Conservation (phyloP, 2,888 invertebrate genomes). For the Escarpia spicata region DNA sequence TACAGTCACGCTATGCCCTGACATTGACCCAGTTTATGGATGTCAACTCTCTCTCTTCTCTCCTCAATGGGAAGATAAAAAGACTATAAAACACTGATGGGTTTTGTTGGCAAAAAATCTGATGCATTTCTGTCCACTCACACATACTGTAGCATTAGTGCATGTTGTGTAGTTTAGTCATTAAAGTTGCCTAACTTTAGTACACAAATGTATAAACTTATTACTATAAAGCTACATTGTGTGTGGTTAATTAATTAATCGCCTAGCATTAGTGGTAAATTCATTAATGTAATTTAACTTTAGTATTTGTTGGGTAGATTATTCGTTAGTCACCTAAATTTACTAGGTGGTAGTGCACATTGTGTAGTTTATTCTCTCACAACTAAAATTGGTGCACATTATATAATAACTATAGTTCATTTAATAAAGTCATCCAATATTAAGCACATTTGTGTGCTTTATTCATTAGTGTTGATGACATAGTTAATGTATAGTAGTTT, state of each 20-base stretch:
- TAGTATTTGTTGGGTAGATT: no score
- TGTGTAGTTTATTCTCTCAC: neutral
- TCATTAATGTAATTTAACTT: no score
- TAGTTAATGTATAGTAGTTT: neutral
- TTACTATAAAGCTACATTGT: no score
- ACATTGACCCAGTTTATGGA: neutral
- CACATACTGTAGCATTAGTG: neutral
- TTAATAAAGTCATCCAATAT: no score
- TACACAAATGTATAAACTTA: no score
- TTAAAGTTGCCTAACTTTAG: neutral
- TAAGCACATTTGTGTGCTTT: neutral
- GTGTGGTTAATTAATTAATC: no score
- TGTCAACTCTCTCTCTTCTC: neutral
- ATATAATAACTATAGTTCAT: neutral
- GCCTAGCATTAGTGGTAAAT: no score
- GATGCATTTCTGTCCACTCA: neutral
- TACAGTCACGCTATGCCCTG: neutral
- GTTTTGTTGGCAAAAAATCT: neutral
- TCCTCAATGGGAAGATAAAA: neutral
- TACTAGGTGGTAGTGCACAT: no score
- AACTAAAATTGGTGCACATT: neutral
- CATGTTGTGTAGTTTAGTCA: neutral
- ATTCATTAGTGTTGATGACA: neutral
- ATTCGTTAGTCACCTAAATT: no score
- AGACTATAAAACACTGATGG: neutral